phyloP scores from a whole-genome alignment of 1,140 invertebrate species.

The Drosophila kurseongensis region DNA sequence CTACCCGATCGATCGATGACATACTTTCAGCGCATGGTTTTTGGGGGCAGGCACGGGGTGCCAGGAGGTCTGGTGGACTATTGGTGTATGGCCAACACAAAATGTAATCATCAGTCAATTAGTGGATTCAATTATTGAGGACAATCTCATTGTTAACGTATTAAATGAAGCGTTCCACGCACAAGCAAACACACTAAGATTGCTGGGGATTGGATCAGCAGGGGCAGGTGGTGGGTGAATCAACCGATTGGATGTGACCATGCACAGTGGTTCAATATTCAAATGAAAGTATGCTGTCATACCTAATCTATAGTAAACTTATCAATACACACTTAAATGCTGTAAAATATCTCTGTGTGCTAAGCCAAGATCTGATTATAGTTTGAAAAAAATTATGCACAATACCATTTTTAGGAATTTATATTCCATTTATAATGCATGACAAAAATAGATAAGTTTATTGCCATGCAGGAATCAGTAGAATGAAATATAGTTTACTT shows the following conservation, averaged over 20 bases:
- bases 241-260: conserved; percentile 13
- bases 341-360: no score
- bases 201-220: conserved; percentile 14
- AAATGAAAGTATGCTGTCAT: no score
- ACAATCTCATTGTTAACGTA: conserved; percentile 84
- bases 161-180: conserved; percentile 81
- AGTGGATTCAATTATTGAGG: conserved; percentile 83
- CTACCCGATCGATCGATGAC: conserved; percentile 68
- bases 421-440: no score
- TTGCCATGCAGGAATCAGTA: not conserved
- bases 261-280: conserved; percentile 20
- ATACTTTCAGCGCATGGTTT: conserved; percentile 57
- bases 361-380: no score
- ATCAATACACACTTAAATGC: no score
- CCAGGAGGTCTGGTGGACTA: conserved; percentile 19
- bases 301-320: no score
- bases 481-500: no score
- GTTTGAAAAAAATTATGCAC: no score
- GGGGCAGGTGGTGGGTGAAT: not conserved
- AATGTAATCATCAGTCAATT: conserved; percentile 83
- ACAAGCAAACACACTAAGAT: conserved; percentile 71
- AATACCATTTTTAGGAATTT: no score
- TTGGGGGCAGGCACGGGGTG: not conserved
- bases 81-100: conserved; percentile 74
- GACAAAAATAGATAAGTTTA: no score